A percentile compares a stretch with the other conserved stretches of the same genome.
Evolutionary conservation across 2,888 invertebrate genomes (phyloP).

Genomic region (Pollenia amentaria): DNA sequence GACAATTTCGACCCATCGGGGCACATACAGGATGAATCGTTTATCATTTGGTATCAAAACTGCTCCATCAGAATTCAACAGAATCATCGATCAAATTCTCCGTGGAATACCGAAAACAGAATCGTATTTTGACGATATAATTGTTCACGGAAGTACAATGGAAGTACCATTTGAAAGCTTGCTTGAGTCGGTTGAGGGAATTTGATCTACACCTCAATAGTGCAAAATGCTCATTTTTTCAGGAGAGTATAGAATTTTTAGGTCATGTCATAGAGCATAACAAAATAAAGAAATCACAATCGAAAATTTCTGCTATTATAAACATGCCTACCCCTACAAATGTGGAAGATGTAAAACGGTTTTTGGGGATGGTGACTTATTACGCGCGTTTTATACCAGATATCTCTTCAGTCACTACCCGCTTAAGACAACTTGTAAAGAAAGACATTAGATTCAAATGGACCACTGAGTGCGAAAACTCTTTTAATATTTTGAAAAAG

Average conservation of each 20-base stretch:
- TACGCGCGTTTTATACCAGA: neutral
- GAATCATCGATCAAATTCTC: slow-evolving; percentile 37
- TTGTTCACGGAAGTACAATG: no score
- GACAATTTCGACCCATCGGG: slow-evolving; percentile 51
- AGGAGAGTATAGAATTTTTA: neutral
- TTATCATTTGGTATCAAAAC: no score
- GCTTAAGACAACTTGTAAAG: slow-evolving; percentile 39
- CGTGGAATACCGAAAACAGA: slow-evolving; percentile 59
- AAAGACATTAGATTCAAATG: slow-evolving; percentile 59
- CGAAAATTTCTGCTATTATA: no score
- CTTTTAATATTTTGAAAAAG: slow-evolving; percentile 58
- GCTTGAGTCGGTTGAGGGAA: no score
- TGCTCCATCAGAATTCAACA: no score
- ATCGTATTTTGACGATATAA: slow-evolving; percentile 33
- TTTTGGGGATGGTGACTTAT: no score
- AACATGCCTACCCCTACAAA: no score
- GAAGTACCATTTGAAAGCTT: no score
- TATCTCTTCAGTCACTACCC: slow-evolving; percentile 34
- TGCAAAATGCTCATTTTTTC: neutral
- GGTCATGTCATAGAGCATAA: neutral
- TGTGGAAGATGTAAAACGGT: no score
- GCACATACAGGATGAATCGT: neutral
- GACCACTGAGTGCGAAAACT: slow-evolving; percentile 56
- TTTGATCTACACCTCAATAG: no score
- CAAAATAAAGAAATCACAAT: no score